Evolutionary conservation across 2,888 invertebrate genomes (phyloP).

Genomic region (Aspidapion aeneum): DNA sequence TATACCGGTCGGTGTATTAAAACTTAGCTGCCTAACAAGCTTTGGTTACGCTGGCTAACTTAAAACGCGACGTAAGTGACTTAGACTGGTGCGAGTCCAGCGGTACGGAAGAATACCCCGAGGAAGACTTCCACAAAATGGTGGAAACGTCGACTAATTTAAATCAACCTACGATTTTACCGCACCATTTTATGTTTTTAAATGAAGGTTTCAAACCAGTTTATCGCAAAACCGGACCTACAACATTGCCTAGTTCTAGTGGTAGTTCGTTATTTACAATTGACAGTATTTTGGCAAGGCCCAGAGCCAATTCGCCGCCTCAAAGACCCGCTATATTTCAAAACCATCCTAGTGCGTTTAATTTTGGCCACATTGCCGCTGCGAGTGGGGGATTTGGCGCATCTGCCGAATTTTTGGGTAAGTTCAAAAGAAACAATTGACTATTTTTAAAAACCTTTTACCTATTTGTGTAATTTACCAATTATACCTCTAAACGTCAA

Average conservation of each 20-base stretch:
- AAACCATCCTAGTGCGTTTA: constrained; percentile 50
- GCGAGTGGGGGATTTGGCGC: constrained; percentile 61
- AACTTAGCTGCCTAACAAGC: constrained; percentile 13
- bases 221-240: constrained; percentile 28
- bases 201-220: constrained; percentile 49
- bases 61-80: constrained; percentile 44
- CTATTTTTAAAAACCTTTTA: too few relatives aligned
- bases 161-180: constrained; percentile 28
- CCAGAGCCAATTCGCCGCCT: constrained; percentile 54
- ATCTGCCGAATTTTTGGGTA: constrained; percentile 75
- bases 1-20: constrained; percentile 13
- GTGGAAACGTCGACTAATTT: constrained; percentile 40
- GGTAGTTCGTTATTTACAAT: constrained; percentile 73
- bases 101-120: constrained; percentile 37
- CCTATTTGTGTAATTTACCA: too few relatives aligned
- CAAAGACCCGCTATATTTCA: constrained; percentile 52
- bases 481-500: too few relatives aligned
- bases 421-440: too few relatives aligned
- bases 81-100: constrained; percentile 43
- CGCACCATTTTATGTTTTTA: constrained; percentile 38
- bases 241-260: constrained; percentile 40
- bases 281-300: constrained; percentile 78
- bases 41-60: constrained; percentile 42
- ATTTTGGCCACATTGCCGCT: constrained; percentile 61
- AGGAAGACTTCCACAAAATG: constrained; percentile 43